Evolutionary conservation across 1,140 invertebrate species (phyloP), one percentile per base, ranked within the genome.

Genomic region (Hylaeus volcanicus): DNA sequence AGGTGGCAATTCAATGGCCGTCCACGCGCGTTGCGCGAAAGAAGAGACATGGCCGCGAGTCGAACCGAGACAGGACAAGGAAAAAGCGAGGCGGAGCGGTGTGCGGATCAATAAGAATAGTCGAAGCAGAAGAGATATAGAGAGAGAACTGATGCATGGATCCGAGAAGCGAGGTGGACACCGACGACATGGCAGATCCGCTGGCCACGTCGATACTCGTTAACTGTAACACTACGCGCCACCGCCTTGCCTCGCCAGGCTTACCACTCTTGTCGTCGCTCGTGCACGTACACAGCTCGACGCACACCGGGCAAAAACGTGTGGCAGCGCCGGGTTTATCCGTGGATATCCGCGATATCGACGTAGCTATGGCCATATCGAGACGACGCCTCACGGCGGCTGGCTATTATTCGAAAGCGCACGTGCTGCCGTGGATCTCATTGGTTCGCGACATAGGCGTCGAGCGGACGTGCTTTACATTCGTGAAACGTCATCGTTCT

Each of bases 171-270:
- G 15, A 37, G 8, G 37, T 70, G 73, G 86, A 86, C 85, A 83
- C 66, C 86, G 63, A 15, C 48, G 80, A 85, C 86, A 83, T 78
- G 86, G 86, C 88, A 89, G 86, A 83, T 84, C 81, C 80, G 74
- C 76, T 71, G 82, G 81, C 65, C 65, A 88, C 79, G 89, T 91
- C 89, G 91, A 90, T 91, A 91, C 90, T 92, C 89, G 91, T 93
- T 92, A 90, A 90, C 88, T 86, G 78, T 88, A 90, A 89, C 89
- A 89, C 87, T 82, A 82, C 81, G 85, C 83, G 81, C 71, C 68
- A 63, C 83, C 88, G 80, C 80, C 83, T 88, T 64, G 74, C 43
- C 69, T 64, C 79, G 69, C 74, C 79, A 6, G 6, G 41, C 43
- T 66, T 66, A 45, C 6, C 39, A 2, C 6, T 51, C 26, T 26